These are phyloP conservation scores for Pampus argenteus DNA, from an alignment of 2,797 vertebrate species.

Conservation along the genomic window DNA sequence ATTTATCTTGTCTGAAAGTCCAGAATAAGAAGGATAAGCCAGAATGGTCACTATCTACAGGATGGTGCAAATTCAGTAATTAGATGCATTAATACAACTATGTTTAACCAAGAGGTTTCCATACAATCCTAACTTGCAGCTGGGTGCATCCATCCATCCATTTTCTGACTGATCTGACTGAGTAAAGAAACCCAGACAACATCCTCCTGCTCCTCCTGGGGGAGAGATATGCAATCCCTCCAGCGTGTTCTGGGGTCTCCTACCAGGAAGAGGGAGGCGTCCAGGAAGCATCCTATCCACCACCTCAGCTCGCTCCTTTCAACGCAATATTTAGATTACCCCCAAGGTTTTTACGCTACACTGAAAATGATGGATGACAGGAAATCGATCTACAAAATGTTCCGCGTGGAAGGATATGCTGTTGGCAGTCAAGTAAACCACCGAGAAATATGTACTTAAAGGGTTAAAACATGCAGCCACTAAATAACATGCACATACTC, in stretches of 20 bases:
- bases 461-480: conserved; percentile 4
- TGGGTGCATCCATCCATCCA: too few species aligned
- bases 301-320: too few species aligned
- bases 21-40: neutral
- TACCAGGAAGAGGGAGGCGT: too few species aligned
- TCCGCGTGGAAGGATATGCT: neutral
- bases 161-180: too few species aligned
- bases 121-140: neutral
- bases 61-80: neutral
- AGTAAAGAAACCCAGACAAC: too few species aligned
- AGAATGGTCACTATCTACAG: neutral
- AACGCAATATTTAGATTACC: too few species aligned
- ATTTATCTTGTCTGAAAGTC: neutral
- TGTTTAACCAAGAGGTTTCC: neutral
- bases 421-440: neutral
- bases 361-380: conserved; percentile 10
- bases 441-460: neutral
- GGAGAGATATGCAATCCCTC: too few species aligned
- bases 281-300: too few species aligned
- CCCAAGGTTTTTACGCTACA: neutral
- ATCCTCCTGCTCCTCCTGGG: too few species aligned
- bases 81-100: neutral
- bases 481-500: neutral
- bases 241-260: too few species aligned
- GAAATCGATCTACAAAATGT: neutral